Conservation (phyloP, 2,113 vertebrate genomes). For the Halichoerus grypus region DNA sequence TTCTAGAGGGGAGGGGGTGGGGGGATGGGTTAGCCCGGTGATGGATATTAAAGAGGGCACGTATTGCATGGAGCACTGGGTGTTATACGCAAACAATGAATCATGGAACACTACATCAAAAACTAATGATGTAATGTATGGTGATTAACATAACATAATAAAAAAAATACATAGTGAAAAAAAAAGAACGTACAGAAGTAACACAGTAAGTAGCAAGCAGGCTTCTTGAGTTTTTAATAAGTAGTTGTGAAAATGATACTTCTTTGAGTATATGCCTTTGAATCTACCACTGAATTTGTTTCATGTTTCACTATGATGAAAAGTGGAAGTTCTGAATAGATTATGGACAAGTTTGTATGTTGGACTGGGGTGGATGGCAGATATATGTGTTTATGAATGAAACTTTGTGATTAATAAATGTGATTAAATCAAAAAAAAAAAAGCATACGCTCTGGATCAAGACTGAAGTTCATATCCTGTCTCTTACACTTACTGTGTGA, state of each 20-base stretch:
- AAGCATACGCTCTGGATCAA: not conserved
- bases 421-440: not conserved
- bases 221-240: not conserved
- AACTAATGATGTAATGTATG: too few relatives aligned
- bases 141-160: too few relatives aligned
- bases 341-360: not conserved
- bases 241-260: not conserved
- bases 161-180: too few relatives aligned
- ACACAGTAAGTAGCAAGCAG: not conserved
- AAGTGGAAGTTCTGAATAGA: not conserved
- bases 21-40: too few relatives aligned
- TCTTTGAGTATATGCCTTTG: not conserved
- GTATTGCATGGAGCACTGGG: too few relatives aligned
- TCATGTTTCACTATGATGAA: not conserved
- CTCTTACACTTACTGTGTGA: constrained; percentile 39
- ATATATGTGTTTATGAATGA: not conserved
- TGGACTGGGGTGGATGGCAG: not conserved
- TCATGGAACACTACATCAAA: too few relatives aligned
- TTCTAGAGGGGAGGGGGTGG: too few relatives aligned
- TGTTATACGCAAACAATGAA: too few relatives aligned
- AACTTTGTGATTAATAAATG: not conserved
- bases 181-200: not conserved
- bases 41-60: too few relatives aligned
- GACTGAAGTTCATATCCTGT: not conserved
- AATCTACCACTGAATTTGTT: not conserved